Evolutionary conservation across 2,113 vertebrate species (phyloP).

Genomic region (Pampusana beccarii): DNA sequence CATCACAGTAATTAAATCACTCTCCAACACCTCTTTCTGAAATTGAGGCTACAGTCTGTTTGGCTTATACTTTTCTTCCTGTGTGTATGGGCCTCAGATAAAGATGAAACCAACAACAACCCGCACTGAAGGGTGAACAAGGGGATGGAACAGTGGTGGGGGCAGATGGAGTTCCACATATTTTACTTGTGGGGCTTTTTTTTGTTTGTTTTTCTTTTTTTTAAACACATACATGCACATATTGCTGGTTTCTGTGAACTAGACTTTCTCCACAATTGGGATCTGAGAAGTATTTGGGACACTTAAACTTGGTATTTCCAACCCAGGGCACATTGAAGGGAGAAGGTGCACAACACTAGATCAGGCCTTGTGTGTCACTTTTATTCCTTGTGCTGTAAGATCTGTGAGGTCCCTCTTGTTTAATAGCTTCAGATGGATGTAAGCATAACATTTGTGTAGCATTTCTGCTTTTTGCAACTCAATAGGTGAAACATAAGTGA

Average conservation of each 20-base stretch:
- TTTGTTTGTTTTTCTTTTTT: too few species aligned
- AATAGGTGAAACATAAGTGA: neutral
- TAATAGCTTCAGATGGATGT: neutral
- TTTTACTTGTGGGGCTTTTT: neutral
- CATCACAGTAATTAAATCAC: neutral
- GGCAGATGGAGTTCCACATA: neutral
- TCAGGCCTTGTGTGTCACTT: neutral
- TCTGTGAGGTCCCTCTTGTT: neutral
- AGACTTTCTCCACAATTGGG: neutral
- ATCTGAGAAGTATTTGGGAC: neutral
- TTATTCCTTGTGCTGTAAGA: neutral
- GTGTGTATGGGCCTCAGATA: neutral
- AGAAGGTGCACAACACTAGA: neutral
- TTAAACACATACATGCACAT: rapidly evolving
- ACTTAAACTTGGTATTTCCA: neutral
- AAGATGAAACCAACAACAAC: neutral
- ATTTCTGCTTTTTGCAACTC: neutral
- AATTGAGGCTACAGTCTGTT: neutral
- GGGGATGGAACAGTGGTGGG: neutral
- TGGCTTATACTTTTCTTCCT: neutral
- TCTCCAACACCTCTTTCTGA: neutral
- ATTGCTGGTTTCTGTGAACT: neutral
- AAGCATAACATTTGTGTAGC: neutral
- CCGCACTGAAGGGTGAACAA: neutral
- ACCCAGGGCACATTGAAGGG: neutral